Base-by-base conservation (phyloP, 2,797 vertebrate species). In the Sebastolobus altivelis region DNA sequence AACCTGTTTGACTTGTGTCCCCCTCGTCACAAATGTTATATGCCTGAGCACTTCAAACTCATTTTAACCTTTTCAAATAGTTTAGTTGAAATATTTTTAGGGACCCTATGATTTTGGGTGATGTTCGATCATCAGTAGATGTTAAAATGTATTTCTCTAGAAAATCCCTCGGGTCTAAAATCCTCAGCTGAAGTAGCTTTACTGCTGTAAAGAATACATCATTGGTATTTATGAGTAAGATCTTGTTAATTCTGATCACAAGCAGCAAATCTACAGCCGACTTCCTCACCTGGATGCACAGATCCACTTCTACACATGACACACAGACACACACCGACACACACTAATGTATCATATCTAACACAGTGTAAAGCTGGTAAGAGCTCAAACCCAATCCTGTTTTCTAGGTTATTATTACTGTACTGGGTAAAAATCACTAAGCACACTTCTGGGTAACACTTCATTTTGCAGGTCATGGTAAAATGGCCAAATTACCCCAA, bases 211-310 rank as follows among this genome's bases (percentile, higher is more conserved):
- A 11, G 52, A 37, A 6, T 46, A 38, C 38, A 29, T 31, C 49
- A 40, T 20, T 82, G n/a, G 46, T 81, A 55, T 72, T 72, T 54
- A 61, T 35, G 43, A 68, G 46, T 61, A 4, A 63, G 56, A 55
- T 38, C 55, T 27, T 16, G 8, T 5, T 68, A 65, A 79, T 79
- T 54, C 38, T 69, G 27, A 56, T 67, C 63, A 8, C 37, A 22
- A 54, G 58, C 66, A 77, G 58, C 12, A 75, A 65, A 58, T 37
- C n/a, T 35, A 2, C 3, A 12, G 25, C 20, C n/a, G 37, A 12
- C 33, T 65, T 56, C 46, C 25, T 73, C 27, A 49, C 37, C n/a
- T 27, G 33, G 25, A 54, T 4, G 3, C 22, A 65, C 12, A 49
- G 25, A 65, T 18, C 11, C 40, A 4, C 37, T 25, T 58, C 1